A percentile compares a stretch with the other conserved stretches of the same genome.
Evolutionary conservation across 2,797 vertebrate species (phyloP).

Genomic region (Agapornis canus): DNA sequence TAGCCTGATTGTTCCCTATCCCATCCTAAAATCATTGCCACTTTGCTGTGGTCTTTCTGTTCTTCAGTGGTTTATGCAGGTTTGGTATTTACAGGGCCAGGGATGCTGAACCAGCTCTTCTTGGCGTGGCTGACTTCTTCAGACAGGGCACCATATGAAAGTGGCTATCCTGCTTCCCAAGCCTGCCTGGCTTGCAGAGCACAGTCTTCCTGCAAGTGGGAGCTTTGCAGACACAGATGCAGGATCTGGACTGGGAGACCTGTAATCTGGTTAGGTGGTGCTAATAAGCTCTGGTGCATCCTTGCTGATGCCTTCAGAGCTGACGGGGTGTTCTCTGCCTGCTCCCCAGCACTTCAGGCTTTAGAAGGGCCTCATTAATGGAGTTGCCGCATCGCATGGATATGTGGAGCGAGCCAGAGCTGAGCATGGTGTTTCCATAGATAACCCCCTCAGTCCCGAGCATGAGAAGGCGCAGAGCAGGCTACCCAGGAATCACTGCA

Average conservation of each 20-base stretch:
- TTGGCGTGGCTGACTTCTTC: not conserved
- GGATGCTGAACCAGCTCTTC: not conserved
- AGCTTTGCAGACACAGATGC: not conserved
- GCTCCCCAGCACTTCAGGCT: not conserved
- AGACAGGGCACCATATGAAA: accelerated
- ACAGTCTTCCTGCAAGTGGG: accelerated
- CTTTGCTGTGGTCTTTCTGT: not conserved
- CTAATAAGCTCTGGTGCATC: not conserved
- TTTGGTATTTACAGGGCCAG: not conserved
- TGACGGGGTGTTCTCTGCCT: not conserved
- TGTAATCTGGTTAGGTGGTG: accelerated
- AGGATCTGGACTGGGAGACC: not conserved
- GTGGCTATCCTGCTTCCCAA: not conserved
- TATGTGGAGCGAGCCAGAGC: not conserved
- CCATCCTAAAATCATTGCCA: not conserved
- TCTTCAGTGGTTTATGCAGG: not conserved
- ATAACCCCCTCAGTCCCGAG: not conserved
- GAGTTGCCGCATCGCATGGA: not conserved
- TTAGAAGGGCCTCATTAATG: not conserved
- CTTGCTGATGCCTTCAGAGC: not conserved
- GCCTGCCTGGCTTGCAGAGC: not conserved
- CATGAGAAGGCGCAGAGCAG: not conserved
- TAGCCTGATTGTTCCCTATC: not conserved
- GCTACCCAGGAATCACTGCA: conserved; percentile 33
- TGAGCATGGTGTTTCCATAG: not conserved